Percentiles rank a stretch among this genome's conserved stretches.
Conservation (phyloP, 2,797 vertebrate genomes). For the Euthynnus affinis region DNA sequence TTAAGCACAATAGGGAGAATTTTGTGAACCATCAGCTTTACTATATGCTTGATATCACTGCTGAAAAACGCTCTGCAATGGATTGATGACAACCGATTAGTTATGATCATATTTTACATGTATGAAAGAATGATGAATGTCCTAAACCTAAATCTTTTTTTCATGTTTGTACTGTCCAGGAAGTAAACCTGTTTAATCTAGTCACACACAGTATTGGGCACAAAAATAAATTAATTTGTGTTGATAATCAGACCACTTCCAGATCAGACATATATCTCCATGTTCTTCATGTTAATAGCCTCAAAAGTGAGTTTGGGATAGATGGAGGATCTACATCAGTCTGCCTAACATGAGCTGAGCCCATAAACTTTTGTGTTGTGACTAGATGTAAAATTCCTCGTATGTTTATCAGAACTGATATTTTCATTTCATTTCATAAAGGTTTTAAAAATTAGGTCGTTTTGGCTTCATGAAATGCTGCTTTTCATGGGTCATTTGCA, state of each 20-base stretch:
- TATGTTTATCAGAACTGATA: background rate
- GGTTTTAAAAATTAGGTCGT: background rate
- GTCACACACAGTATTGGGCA: background rate
- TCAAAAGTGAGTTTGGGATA: background rate
- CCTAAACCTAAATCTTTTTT: background rate
- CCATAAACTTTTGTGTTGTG: background rate
- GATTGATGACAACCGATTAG: background rate
- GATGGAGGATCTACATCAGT: too few species aligned
- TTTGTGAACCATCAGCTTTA: background rate
- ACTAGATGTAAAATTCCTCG: background rate
- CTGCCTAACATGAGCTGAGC: background rate
- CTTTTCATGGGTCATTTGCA: background rate
- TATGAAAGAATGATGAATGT: background rate
- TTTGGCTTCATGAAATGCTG: background rate
- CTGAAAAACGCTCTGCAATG: background rate
- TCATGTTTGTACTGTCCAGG: slow-evolving; percentile 7
- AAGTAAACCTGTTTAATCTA: background rate
- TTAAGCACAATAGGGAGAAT: slow-evolving; percentile 16
- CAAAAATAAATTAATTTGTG: slow-evolving; percentile 1
- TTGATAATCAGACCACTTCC: background rate
- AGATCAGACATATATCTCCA: background rate
- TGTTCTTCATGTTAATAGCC: background rate
- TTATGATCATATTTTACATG: background rate
- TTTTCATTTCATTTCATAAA: slow-evolving; percentile 6
- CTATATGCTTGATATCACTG: background rate